A percentile compares a stretch with the other conserved stretches of the same genome.
phyloP scores from a whole-genome alignment of 2,797 vertebrate genomes.

The Sebastes taczanowskii region DNA sequence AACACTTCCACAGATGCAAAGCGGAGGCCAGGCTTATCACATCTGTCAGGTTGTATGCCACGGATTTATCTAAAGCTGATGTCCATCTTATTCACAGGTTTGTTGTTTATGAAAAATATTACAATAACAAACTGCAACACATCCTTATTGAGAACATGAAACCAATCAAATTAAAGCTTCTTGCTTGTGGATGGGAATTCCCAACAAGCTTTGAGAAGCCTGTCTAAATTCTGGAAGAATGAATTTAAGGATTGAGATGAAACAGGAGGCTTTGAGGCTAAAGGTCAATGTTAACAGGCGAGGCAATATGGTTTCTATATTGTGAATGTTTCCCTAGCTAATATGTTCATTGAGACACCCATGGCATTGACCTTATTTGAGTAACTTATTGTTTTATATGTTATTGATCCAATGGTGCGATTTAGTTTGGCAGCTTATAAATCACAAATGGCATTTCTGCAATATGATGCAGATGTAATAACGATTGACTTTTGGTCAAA shows the following conservation, averaged over 20 bases:
- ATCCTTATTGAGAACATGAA: neutral
- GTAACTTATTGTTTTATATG: neutral
- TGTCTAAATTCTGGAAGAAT: neutral
- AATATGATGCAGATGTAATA: neutral
- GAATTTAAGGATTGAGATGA: neutral
- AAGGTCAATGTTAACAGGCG: neutral
- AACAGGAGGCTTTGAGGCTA: neutral
- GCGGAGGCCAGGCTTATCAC: conserved; percentile 32
- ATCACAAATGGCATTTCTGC: neutral
- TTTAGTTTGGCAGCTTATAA: neutral
- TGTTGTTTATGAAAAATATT: neutral
- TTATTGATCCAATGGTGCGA: neutral
- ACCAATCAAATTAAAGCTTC: neutral
- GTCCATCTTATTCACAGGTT: neutral
- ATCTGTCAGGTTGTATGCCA: conserved; percentile 37
- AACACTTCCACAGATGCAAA: conserved; percentile 53
- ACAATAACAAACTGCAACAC: neutral
- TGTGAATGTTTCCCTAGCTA: neutral
- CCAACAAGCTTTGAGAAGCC: neutral
- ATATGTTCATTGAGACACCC: neutral
- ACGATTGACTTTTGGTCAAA: neutral
- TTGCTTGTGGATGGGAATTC: neutral
- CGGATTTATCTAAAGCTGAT: conserved; percentile 19
- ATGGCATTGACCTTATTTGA: neutral
- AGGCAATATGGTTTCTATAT: neutral